Conservation (phyloP, 2,113 vertebrate genomes). For the Baryphthengus martii region DNA sequence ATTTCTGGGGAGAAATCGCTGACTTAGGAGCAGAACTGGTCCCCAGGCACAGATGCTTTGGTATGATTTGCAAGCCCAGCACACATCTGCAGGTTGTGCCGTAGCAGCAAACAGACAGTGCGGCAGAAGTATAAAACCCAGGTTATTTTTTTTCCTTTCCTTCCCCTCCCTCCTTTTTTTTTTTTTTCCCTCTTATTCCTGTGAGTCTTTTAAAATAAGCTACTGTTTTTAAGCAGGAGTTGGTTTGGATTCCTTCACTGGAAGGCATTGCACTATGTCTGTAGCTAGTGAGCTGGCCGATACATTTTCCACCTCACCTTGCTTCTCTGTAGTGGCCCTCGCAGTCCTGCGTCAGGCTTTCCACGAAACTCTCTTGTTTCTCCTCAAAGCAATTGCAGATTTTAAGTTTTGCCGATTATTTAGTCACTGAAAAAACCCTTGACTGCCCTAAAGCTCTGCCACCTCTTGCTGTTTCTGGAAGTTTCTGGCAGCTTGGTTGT, state of each 20-base stretch:
- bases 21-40: background rate
- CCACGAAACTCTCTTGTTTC: background rate
- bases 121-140: background rate
- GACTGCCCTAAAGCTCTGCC: background rate
- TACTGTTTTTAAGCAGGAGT: background rate
- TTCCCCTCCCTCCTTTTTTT: too few relatives aligned
- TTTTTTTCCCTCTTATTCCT: background rate
- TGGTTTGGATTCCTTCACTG: background rate
- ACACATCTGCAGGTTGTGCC: background rate
- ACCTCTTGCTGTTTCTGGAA: background rate
- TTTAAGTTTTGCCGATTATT: background rate
- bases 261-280: background rate
- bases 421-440: background rate
- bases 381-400: background rate
- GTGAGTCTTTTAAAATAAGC: background rate
- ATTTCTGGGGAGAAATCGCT: background rate
- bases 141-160: background rate
- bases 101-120: background rate
- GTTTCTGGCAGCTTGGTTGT: background rate
- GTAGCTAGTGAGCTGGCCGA: background rate
- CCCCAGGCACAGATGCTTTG: background rate
- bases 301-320: background rate
- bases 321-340: background rate
- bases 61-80: slow-evolving; percentile 17
- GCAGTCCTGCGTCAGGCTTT: background rate